Evolutionary conservation across 1,140 invertebrate species (phyloP).

Genomic region (Anagrus nilaparvatae): DNA sequence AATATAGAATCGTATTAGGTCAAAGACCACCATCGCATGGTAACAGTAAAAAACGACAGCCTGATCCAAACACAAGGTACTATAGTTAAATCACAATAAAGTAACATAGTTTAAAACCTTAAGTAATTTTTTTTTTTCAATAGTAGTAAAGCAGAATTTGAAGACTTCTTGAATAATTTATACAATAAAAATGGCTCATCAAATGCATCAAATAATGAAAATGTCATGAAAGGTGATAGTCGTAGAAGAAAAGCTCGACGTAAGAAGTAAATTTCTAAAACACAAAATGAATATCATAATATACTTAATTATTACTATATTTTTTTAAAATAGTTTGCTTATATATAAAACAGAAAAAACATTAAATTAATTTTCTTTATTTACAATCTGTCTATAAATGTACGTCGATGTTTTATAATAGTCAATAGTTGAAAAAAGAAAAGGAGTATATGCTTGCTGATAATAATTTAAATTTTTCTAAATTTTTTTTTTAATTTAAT

Average conservation of each 20-base stretch:
- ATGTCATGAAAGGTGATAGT: conserved; percentile 31
- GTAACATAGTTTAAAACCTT: neutral
- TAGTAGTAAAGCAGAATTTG: conserved; percentile 50
- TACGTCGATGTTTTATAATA: neutral
- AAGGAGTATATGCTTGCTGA: neutral
- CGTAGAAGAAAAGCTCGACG: conserved; percentile 40
- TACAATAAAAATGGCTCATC: conserved; percentile 40
- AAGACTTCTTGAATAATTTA: conserved; percentile 53
- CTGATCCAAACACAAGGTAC: conserved; percentile 32
- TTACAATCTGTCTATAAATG: neutral
- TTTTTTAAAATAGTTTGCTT: conserved; percentile 7
- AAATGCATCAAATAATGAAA: conserved; percentile 27
- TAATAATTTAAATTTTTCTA: too few species aligned
- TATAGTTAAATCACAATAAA: conserved; percentile 1
- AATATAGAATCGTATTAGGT: conserved; percentile 83
- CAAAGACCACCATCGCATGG: conserved; percentile 44
- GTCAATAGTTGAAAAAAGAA: neutral
- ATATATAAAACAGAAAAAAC: conserved; percentile 1
- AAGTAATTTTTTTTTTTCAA: too few species aligned
- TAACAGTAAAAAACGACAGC: conserved; percentile 30
- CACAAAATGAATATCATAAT: conserved; percentile 7
- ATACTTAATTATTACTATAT: too few species aligned
- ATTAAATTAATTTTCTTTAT: neutral
- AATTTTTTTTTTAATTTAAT: too few species aligned
- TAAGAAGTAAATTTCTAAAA: conserved; percentile 32